These are phyloP conservation scores for Rotaria sp. DNA, from an alignment of 2,888 invertebrate genomes.

Conservation along the genomic window DNA sequence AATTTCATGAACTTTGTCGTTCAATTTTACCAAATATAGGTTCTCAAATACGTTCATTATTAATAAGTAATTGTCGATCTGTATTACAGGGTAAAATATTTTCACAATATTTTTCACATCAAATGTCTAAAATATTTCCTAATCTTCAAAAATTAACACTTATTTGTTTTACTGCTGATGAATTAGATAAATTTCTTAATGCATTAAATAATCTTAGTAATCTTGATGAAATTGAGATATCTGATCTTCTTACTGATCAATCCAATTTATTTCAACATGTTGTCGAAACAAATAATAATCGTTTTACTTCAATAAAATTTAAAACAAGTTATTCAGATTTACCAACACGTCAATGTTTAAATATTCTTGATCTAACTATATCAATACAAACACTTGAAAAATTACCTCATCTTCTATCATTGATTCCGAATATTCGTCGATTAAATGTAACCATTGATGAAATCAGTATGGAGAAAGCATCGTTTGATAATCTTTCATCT, in stretches of 20 bases:
- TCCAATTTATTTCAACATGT: not conserved
- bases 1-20: not conserved
- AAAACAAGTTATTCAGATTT: not conserved
- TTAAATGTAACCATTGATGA: not conserved
- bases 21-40: not conserved
- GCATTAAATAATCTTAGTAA: not conserved
- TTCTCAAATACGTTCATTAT: not conserved
- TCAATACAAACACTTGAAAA: not conserved
- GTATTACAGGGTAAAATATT: not conserved
- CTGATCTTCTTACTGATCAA: not conserved
- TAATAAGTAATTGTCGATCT: not conserved
- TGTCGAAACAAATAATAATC: not conserved
- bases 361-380: not conserved
- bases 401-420: not conserved
- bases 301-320: not conserved
- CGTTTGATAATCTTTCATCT: not conserved
- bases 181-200: not conserved
- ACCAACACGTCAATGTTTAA: not conserved
- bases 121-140: not conserved
- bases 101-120: conserved; percentile 24
- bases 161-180: not conserved
- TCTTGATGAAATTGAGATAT: not conserved
- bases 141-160: conserved; percentile 12
- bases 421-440: not conserved
- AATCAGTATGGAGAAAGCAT: not conserved